Evolutionary conservation across 1,140 invertebrate species (phyloP), one percentile per base, ranked within the genome.

Genomic region (Apis cerana): DNA sequence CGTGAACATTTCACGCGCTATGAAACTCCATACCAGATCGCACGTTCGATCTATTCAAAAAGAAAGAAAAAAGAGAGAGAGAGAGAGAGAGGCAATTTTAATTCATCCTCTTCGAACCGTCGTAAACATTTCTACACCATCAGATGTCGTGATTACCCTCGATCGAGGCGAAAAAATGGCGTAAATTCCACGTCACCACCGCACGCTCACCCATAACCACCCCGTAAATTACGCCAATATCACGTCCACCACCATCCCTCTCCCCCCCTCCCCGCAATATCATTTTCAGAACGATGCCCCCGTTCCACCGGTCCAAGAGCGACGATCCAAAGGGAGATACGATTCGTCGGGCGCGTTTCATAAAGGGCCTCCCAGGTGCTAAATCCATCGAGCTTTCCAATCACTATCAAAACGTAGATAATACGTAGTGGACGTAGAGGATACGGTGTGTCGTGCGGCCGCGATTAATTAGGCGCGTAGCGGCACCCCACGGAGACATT

Each of bases 401-500:
- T 89, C 84, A 70, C 78, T 67, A 68, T 62, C 82, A 68, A 72
- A 23, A 76, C 72, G 33, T 43, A 43, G 82, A 80, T 82, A 70
- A 74, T 61, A 43, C 27, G 33, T 75, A 50, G 17, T 43, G 58
- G 4, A 23, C 52, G n/a, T 9, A 17, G 27, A 12, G 19, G 21
- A 23, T 11, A 23, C 12, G 54, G 56, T 15, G 19, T 19, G 23
- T 70, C 52, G 27, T 58, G 62, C n/a, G 21, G 27, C 27, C 61
- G 65, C 83, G 87, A 89, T 90, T 89, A 89, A 89, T 89, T 88
- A 88, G 88, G 64, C 80, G 74, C 61, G 75, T 69, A 87, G 78
- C 70, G 58, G 64, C 77, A 83, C 87, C 87, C 84, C 56, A 83
- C 71, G 83, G 71, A 75, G 71, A 75, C 71, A 75, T 75, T 75